These are phyloP conservation scores for Drosophila flavopinicola DNA, from an alignment of 2,888 invertebrate genomes.

Conservation along the genomic window DNA sequence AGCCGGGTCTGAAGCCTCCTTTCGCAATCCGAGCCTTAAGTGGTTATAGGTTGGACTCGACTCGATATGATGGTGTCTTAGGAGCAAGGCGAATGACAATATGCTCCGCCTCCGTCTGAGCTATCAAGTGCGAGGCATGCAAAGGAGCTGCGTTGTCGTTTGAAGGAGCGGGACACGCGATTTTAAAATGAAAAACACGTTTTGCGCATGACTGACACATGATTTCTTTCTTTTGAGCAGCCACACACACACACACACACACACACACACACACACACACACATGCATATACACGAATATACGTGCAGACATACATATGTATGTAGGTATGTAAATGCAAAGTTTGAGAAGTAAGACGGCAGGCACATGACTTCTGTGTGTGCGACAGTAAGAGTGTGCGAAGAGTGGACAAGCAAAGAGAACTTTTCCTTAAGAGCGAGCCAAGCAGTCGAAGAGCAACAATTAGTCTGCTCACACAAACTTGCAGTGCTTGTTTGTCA, in stretches of 20 bases:
- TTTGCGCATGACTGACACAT: constrained; percentile 81
- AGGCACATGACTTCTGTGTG: constrained; percentile 28
- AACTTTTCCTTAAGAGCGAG: constrained; percentile 43
- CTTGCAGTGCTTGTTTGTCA: constrained; percentile 10
- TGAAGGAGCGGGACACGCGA: constrained; percentile 69
- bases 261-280: constrained; percentile 18
- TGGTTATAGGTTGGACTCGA: constrained; percentile 16
- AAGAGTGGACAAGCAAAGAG: constrained; percentile 39
- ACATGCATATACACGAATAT: constrained; percentile 8
- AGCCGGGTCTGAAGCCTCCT: constrained; percentile 25
- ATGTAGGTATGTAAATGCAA: constrained; percentile 34
- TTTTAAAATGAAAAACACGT: constrained; percentile 77
- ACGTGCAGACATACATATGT: background rate
- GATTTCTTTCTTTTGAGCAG: constrained; percentile 61
- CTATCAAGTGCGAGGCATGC: constrained; percentile 68
- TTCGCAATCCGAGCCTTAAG: constrained; percentile 23
- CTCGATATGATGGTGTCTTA: constrained; percentile 42
- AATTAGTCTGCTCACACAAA: constrained; percentile 35
- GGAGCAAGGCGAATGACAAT: constrained; percentile 58
- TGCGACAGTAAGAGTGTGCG: constrained; percentile 24
- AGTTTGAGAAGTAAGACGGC: constrained; percentile 48
- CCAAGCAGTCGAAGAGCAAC: constrained; percentile 41
- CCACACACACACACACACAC: constrained; percentile 35
- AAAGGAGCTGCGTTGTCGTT: constrained; percentile 62
- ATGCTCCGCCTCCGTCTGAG: constrained; percentile 82